Conservation (phyloP, 2,888 invertebrate species). For the Agrenia bidenticulata region DNA sequence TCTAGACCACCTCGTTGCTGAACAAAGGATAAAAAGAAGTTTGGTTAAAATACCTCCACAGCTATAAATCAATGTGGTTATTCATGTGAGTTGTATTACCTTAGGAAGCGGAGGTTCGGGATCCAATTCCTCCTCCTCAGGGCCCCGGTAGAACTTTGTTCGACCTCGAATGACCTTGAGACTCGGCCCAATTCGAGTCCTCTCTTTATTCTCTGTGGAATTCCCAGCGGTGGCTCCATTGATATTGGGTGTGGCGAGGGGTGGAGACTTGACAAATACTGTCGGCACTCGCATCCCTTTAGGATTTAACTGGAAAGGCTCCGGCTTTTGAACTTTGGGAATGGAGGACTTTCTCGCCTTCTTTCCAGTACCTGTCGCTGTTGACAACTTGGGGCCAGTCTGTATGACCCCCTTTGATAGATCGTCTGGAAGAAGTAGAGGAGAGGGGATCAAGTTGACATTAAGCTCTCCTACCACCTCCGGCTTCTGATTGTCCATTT, state of each 20-base stretch:
- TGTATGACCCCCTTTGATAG: too few species aligned
- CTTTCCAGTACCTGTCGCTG: too few species aligned
- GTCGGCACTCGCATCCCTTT: constrained; percentile 27
- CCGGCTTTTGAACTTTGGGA: constrained; percentile 5
- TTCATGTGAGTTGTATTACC: constrained; percentile 18
- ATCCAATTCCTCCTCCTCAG: constrained; percentile 47
- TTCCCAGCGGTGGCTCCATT: background rate
- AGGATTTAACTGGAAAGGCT: constrained; percentile 21
- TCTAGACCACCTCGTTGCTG: constrained; percentile 31
- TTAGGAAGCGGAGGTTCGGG: constrained; percentile 30
- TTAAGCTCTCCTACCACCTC: too few species aligned
- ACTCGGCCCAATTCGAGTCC: constrained; percentile 27
- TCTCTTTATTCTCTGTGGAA: constrained; percentile 28
- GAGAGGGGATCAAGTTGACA: background rate
- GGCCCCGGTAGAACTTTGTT: constrained; percentile 44
- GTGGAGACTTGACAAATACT: constrained; percentile 27
- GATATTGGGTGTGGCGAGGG: background rate
- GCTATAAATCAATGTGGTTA: background rate
- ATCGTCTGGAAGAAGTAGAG: background rate
- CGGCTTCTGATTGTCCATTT: too few species aligned
- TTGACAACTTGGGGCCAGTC: too few species aligned
- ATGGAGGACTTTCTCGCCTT: background rate
- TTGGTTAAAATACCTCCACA: background rate
- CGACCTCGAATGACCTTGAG: constrained; percentile 40
- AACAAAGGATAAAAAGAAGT: constrained; percentile 4